phyloP scores from a whole-genome alignment of 2,888 invertebrate species.

The Tetragnatha montana region DNA sequence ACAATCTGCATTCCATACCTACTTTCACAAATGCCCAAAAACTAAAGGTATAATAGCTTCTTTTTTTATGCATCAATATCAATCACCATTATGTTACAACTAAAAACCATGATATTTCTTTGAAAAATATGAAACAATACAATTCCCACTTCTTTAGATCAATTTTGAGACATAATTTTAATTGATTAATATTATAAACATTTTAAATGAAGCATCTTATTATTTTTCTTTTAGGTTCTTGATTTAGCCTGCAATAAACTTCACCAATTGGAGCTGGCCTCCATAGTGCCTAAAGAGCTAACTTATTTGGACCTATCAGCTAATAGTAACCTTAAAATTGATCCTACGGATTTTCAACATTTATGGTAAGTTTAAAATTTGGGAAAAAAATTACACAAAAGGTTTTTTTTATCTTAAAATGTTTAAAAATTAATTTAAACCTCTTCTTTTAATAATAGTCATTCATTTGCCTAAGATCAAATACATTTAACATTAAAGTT shows the following conservation, averaged over 20 bases:
- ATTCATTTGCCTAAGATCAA: not conserved
- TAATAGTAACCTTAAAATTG: constrained; percentile 52
- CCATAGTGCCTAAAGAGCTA: constrained; percentile 58
- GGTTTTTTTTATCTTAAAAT: too few relatives aligned
- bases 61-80: too few relatives aligned
- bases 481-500: too few relatives aligned
- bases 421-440: too few relatives aligned
- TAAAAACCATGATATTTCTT: not conserved
- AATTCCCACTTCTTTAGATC: too few relatives aligned
- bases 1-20: constrained; percentile 35
- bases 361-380: constrained; percentile 45
- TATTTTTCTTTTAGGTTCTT: constrained; percentile 50
- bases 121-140: too few relatives aligned
- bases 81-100: not conserved
- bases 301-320: constrained; percentile 62
- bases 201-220: too few relatives aligned
- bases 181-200: too few relatives aligned
- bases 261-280: constrained; percentile 52
- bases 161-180: too few relatives aligned
- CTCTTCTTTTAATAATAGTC: too few relatives aligned
- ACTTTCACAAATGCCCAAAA: constrained; percentile 23
- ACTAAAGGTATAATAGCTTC: constrained; percentile 33
- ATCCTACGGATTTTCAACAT: constrained; percentile 66
- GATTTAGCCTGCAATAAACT: constrained; percentile 66
- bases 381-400: too few relatives aligned